A percentile compares a stretch with the other conserved stretches of the same genome.
phyloP scores from a whole-genome alignment of 2,797 vertebrate species.

The Pseudotriccus pelzelni region DNA sequence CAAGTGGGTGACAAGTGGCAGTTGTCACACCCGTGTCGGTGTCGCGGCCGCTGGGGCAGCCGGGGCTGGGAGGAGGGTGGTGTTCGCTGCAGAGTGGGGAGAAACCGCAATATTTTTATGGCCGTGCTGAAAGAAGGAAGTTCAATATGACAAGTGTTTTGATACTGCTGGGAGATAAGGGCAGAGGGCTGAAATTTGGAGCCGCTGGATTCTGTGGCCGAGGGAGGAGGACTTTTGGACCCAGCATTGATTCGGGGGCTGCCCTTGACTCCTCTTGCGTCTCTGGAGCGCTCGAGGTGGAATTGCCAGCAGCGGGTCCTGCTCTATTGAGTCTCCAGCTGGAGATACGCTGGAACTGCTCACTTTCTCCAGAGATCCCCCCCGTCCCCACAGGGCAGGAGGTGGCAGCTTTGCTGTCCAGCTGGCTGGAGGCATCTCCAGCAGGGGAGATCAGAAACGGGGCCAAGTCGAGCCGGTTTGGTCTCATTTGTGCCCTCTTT shows the following conservation, averaged over 20 bases:
- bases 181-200: not conserved
- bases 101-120: constrained; percentile 2
- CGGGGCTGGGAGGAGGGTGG: not conserved
- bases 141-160: not conserved
- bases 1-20: not conserved
- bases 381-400: not conserved
- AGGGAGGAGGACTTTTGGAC: not conserved
- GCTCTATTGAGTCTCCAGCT: not conserved
- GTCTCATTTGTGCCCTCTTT: accelerated
- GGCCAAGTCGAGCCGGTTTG: accelerated
- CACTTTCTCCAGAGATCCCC: not conserved
- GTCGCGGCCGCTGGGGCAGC: not conserved
- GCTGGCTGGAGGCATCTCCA: not conserved
- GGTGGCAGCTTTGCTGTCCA: not conserved
- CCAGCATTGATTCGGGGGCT: accelerated
- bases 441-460: not conserved
- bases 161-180: not conserved
- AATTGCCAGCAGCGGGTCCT: not conserved
- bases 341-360: not conserved
- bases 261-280: not conserved
- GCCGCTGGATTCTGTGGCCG: not conserved
- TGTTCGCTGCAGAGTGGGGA: not conserved
- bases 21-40: not conserved
- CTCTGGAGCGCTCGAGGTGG: not conserved
- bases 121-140: not conserved